A percentile compares a stretch with the other conserved stretches of the same genome.
Evolutionary conservation across 2,797 vertebrate species (phyloP).

Genomic region (Channa striata): DNA sequence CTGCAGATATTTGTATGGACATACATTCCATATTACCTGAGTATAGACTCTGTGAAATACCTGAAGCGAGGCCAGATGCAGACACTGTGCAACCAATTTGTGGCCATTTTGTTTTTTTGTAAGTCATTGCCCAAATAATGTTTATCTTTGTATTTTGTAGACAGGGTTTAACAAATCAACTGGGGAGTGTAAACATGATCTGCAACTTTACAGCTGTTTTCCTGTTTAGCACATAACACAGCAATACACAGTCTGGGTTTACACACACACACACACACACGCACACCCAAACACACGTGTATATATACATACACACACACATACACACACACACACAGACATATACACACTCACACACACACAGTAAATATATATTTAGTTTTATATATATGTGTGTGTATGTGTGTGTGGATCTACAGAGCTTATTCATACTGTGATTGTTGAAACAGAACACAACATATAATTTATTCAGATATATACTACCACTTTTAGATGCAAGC

Average conservation of each 20-base stretch:
- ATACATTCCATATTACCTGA: conserved; percentile 96
- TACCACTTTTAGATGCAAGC: conserved; percentile 84
- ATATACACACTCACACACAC: conserved; percentile 15
- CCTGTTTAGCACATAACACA: conserved; percentile 89
- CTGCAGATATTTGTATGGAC: conserved; percentile 85
- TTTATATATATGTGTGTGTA: background rate
- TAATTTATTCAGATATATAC: conserved; percentile 89
- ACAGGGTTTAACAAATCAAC: conserved; percentile 85
- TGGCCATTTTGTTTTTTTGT: conserved; percentile 68
- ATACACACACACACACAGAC: background rate
- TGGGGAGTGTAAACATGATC: conserved; percentile 92
- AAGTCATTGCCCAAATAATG: conserved; percentile 41
- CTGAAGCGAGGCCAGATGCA: conserved; percentile 90
- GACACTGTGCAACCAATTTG: conserved; percentile 88
- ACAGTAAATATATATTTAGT: background rate
- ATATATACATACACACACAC: conserved; percentile 43
- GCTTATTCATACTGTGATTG: conserved; percentile 97
- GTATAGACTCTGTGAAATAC: conserved; percentile 94
- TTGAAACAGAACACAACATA: conserved; percentile 91
- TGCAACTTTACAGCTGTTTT: conserved; percentile 86
- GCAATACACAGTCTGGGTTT: conserved; percentile 89
- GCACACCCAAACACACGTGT: conserved; percentile 20
- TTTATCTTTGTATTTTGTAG: conserved; percentile 79
- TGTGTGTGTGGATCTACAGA: conserved; percentile 75
- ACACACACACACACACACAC: conserved; percentile 37